Conservation (phyloP, 1,140 invertebrate species). For the Hycleus phaleratus region DNA sequence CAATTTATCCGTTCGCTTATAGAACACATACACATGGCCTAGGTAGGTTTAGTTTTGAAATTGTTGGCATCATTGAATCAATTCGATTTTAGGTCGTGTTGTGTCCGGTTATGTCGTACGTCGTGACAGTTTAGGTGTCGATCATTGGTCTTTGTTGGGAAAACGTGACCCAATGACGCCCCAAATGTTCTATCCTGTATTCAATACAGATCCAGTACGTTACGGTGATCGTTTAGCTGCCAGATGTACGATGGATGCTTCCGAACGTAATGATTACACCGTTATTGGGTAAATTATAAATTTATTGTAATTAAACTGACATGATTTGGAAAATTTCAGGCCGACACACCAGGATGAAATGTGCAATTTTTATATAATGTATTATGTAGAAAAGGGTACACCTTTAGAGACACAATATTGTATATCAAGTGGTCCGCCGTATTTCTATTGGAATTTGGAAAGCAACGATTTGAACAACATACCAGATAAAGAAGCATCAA, state of each 20-base stretch:
- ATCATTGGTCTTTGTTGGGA: slow-evolving; percentile 77
- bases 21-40: slow-evolving; percentile 88
- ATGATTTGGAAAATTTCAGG: slow-evolving; percentile 43
- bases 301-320: not conserved
- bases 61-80: not conserved
- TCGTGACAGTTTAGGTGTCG: slow-evolving; percentile 47
- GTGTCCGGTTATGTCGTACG: slow-evolving; percentile 81
- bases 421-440: slow-evolving; percentile 73
- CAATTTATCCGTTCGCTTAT: slow-evolving; percentile 90
- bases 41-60: slow-evolving; percentile 45
- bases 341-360: slow-evolving; percentile 92
- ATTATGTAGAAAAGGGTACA: slow-evolving; percentile 81
- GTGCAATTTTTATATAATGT: slow-evolving; percentile 99
- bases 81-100: slow-evolving; percentile 53
- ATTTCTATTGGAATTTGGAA: slow-evolving; percentile 66
- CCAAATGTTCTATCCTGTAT: slow-evolving; percentile 93
- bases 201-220: slow-evolving; percentile 51
- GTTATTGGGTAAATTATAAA: slow-evolving; percentile 64
- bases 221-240: slow-evolving; percentile 67
- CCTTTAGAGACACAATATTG: slow-evolving; percentile 79
- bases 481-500: slow-evolving; percentile 62
- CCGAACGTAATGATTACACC: slow-evolving; percentile 51
- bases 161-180: slow-evolving; percentile 87
- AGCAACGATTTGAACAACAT: slow-evolving; percentile 65
- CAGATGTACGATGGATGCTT: slow-evolving; percentile 83